These are phyloP conservation scores for Lepeophtheirus salmonis DNA, from an alignment of 1,140 invertebrate species.

Conservation along the genomic window DNA sequence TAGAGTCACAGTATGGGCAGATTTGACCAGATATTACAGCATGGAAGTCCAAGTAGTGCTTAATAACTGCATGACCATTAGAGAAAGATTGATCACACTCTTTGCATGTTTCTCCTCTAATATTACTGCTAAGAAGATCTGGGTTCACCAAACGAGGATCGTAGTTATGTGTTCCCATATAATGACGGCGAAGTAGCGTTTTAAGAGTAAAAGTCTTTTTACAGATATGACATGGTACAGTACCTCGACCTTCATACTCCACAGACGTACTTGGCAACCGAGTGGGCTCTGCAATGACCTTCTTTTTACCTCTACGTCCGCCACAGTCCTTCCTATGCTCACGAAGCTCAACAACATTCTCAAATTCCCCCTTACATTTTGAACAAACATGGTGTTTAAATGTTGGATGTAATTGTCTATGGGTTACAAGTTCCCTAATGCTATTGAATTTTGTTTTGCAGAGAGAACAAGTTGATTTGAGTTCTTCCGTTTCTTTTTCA, in stretches of 20 bases:
- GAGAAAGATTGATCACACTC: slow-evolving; percentile 4
- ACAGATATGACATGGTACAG: slow-evolving; percentile 10
- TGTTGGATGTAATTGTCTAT: slow-evolving; percentile 6
- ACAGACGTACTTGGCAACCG: neutral
- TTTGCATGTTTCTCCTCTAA: neutral
- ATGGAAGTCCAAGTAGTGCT: slow-evolving; percentile 13
- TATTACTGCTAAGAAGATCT: neutral
- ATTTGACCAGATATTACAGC: slow-evolving; percentile 5
- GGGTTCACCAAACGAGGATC: neutral
- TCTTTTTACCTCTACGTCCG: neutral
- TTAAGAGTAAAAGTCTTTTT: slow-evolving; percentile 9
- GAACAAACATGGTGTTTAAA: slow-evolving; percentile 9
- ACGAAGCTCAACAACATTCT: slow-evolving; percentile 4
- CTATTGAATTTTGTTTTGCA: neutral
- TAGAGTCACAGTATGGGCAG: slow-evolving; percentile 6
- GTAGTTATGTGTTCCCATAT: slow-evolving; percentile 6
- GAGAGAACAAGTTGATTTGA: neutral
- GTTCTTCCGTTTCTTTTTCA: neutral
- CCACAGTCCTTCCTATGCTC: neutral
- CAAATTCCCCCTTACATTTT: slow-evolving; percentile 7
- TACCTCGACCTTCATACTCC: slow-evolving; percentile 12
- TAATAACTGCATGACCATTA: neutral
- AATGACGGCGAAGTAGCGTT: slow-evolving; percentile 1
- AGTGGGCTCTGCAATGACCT: neutral
- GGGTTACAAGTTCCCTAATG: slow-evolving; percentile 7